Evolutionary conservation across 2,888 invertebrate species (phyloP), one percentile per base, ranked within the genome.

Genomic region (Neocrepidodera transversa): DNA sequence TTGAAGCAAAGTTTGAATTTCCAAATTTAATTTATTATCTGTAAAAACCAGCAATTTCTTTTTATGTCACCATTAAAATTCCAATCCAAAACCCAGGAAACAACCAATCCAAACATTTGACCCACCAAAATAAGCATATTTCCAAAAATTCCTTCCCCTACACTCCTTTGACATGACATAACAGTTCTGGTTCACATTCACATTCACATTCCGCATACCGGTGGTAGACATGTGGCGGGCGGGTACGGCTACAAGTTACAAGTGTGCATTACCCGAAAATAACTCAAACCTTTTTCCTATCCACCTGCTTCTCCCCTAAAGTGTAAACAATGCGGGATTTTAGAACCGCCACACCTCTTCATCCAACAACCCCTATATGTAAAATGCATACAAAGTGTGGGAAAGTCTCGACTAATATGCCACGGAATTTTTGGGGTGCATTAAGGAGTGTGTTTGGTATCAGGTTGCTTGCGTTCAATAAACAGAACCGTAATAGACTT

Each of bases 331-430:
- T 60, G 54, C 55, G 43, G 48, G 55, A 52, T 52, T 51, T 45
- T 48, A 30, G 58, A 58, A 56, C 58, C 61, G 48, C 56, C 59
- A 38, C 64, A 62, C 64, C 59, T 56, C 51, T 59, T 53, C 58
- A 36, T 26, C 58, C 49, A 50, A 26, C 50, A 56, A 50, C 57
- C 61, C 61, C 53, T 49, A 52, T 52, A 57, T 26, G 38, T 50
- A 16, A 38, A 64, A 60, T 48, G 58, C 55, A 51, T 57, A 51
- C 57, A 62, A 49, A 64, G 55, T 60, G 64, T 64, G 64, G 64
- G 64, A 64, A 64, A 60, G 59, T 60, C 42, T 60, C 62, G 20
- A 52, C 58, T 58, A 55, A 54, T 60, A 62, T 55, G 56, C 54
- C 60, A 64, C 61, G 60, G 64, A 59, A 58, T 64, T 57, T 56